phyloP scores from a whole-genome alignment of 2,888 invertebrate genomes.

The Allophyes oxyacanthae region DNA sequence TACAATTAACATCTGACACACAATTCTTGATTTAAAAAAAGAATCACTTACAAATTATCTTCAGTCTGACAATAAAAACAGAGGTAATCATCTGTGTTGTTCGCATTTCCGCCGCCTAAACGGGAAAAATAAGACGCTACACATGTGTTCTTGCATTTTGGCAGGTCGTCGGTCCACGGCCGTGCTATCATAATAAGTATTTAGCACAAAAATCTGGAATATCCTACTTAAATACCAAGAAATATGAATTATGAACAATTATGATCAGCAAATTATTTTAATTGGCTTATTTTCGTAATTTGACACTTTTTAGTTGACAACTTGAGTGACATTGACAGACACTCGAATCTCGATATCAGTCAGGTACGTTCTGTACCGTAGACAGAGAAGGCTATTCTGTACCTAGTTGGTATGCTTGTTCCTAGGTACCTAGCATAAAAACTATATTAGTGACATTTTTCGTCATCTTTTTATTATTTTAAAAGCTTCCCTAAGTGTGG shows the following conservation, averaged over 20 bases:
- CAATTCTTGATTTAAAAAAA: background rate
- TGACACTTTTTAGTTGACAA: slow-evolving; percentile 10
- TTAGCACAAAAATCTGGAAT: slow-evolving; percentile 21
- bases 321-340: background rate
- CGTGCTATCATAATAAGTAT: slow-evolving; percentile 78
- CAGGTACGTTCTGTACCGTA: background rate
- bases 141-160: slow-evolving; percentile 95
- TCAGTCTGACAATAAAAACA: slow-evolving; percentile 95
- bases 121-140: slow-evolving; percentile 93
- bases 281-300: slow-evolving; percentile 29
- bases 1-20: no score
- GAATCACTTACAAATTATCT: slow-evolving; percentile 90
- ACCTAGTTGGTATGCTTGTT: no score
- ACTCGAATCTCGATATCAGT: no score
- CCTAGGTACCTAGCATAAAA: no score
- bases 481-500: no score
- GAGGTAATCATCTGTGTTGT: slow-evolving; percentile 84
- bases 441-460: no score
- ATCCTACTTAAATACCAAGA: slow-evolving; percentile 10
- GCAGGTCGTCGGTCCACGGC: slow-evolving; percentile 96
- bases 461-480: no score
- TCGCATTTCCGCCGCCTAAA: slow-evolving; percentile 73
- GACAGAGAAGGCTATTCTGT: no score
- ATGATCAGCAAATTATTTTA: slow-evolving; percentile 19
- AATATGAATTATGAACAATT: no score